Evolutionary conservation across 1,140 invertebrate species (phyloP).

Genomic region (Pachyrhynchus sulphureomaculatus): DNA sequence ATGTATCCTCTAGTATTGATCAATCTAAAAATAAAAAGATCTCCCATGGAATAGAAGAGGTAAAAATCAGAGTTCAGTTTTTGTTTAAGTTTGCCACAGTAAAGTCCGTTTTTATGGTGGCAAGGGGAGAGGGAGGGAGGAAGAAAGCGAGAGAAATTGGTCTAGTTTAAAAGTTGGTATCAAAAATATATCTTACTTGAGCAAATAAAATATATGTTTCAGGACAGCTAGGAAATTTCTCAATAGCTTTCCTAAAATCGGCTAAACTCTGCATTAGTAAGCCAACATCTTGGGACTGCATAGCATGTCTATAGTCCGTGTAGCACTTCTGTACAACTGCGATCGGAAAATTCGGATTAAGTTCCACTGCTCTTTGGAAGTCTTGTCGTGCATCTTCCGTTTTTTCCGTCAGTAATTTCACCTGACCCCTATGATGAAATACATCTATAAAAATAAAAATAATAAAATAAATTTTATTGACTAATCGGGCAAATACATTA

Average conservation of each 20-base stretch:
- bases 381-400: constrained; percentile 77
- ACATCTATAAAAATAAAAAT: constrained; percentile 42
- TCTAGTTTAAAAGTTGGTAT: too few species aligned
- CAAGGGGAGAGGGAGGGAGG: too few species aligned
- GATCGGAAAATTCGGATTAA: constrained; percentile 81
- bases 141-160: too few species aligned
- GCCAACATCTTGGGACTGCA: constrained; percentile 56
- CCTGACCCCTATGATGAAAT: constrained; percentile 66
- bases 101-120: too few species aligned
- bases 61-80: too few species aligned
- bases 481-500: too few species aligned
- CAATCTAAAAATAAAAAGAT: too few species aligned
- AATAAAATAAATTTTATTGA: not conserved
- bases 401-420: constrained; percentile 78
- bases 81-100: too few species aligned
- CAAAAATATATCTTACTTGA: constrained; percentile 60
- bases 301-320: constrained; percentile 73
- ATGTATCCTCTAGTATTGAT: too few species aligned
- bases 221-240: constrained; percentile 78
- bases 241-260: constrained; percentile 72
- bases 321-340: constrained; percentile 87
- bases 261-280: constrained; percentile 63
- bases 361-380: constrained; percentile 78
- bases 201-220: constrained; percentile 84
- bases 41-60: too few species aligned